Evolutionary conservation across 2,113 vertebrate genomes (phyloP), one percentile per base, ranked within the genome.

Genomic region (Saccopteryx bilineata): DNA sequence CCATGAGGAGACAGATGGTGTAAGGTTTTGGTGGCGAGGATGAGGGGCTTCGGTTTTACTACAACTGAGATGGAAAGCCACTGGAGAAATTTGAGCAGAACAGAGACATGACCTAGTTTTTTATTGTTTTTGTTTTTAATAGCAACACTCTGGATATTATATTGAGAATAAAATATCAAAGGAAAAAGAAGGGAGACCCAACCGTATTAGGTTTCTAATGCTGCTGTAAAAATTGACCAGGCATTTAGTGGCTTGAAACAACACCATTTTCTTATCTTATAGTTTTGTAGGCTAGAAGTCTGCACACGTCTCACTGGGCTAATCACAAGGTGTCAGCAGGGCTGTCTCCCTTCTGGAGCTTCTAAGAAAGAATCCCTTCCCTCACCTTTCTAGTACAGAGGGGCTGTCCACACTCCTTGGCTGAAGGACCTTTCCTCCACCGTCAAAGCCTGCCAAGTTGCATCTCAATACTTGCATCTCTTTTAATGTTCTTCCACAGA

Each of bases 151-250:
- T 46, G 11, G 15, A 46, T 80, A 58, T 28, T 91, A 24, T 79
- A 93, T 78, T 72, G 72, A 87, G 69, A 74, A 79, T 50, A 79
- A 33, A 83, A 80, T 54, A 6, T 71, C 71, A 91, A 84, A n/a
- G 71, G 58, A n/a, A 65, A 61, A 81, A 93, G 33, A 87, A 48
- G 26, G 19, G 48, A 80, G 66, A 72, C 1, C 13, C 26, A 75
- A 72, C 9, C 56, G 26, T 28, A n/a, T 39, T 74, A 5, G 10
- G 56, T 83, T 90, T 82, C n/a, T 83, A 8, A 14, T 80, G 18
- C 11, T 24, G 7, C 54, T 61, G 2, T 39, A 83, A 72, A 3
- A 39, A 50, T 58, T n/a, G 23, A 50, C 48, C 52, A 94, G 15
- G 24, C 54, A 69, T 5, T 23, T 66, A 50, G 63, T 87, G 63